Base-by-base conservation (phyloP, 2,888 invertebrate genomes). In the Prostheceraeus crozeri region DNA sequence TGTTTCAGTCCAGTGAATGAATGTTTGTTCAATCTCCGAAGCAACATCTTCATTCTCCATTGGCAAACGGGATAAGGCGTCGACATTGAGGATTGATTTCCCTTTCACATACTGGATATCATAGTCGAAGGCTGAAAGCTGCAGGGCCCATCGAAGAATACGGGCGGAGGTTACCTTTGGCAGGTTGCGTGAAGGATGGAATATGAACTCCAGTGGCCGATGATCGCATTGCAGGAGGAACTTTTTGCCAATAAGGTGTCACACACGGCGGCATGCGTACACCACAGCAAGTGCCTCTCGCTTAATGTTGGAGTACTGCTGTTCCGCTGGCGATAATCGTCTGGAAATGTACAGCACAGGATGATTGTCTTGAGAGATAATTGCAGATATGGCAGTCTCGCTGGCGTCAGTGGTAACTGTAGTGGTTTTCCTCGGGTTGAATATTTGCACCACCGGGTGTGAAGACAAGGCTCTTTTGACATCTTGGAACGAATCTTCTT, bases 281-380 rank as follows among this genome's bases (percentile, higher is more conserved):
- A 56, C 55, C 14, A 56, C 45, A 6, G 56, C 56, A 53, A 56
- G 27, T 52, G 56, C 57, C 56, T 56, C 56, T 4, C 56, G 19
- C 27, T 56, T 55, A 57, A 56, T 56, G 55, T 56, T 56, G 6
- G 56, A 56, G 21, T 56, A 56, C 19, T 56, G 19, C 3, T 55
- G 16, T 57, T 56, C 56, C 2, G 56, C 56, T 6, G 52, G 4
- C 11, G 56, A 21, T 14, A 57, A 6, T 54, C 6, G 27, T 35
- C 57, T 59, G n/a, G 27, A 58, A 14, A 60, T 16, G 57, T 59
- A 57, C n/a, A 57, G 23, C 23, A 57, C 58, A 28, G 59, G 57
- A 58, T 57, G 57, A 3, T 25, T 33, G 23, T 57, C 57, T 59
- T 57, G 57, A 3, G 57, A 8, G 3, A 57, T 3, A 8, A 57